phyloP scores from a whole-genome alignment of 2,113 vertebrate genomes.

The Macroglossus sobrinus region DNA sequence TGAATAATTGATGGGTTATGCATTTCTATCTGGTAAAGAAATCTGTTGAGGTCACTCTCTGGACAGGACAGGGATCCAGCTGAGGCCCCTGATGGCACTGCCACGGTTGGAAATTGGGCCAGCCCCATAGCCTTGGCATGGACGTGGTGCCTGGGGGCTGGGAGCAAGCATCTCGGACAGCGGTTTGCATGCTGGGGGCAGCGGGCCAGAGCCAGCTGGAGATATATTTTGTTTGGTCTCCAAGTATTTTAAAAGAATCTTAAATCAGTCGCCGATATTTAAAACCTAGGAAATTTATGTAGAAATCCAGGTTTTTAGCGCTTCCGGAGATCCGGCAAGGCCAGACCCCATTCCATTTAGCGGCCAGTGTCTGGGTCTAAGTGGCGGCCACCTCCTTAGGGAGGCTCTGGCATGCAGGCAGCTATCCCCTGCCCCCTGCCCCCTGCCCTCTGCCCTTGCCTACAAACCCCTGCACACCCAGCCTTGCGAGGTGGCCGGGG shows the following conservation, averaged over 20 bases:
- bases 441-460: not conserved
- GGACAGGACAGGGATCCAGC: not conserved
- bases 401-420: not conserved
- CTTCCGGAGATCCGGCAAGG: not conserved
- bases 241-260: not conserved
- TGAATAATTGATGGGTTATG: not conserved
- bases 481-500: too few relatives aligned
- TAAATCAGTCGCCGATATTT: not conserved
- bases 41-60: not conserved
- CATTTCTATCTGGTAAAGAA: not conserved
- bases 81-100: not conserved
- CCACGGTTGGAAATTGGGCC: not conserved
- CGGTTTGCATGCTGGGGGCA: not conserved
- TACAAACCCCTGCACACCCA: not conserved
- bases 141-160: accelerated
- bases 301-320: not conserved
- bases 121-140: not conserved
- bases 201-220: not conserved
- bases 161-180: not conserved
- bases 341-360: not conserved
- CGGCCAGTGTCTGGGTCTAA: not conserved
- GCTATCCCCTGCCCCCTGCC: too few relatives aligned
- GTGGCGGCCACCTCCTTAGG: not conserved
- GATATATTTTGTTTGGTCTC: not conserved
- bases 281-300: constrained; percentile 7